These are phyloP conservation scores for Cyprinodon tularosa DNA, from an alignment of 2,113 vertebrate species.

Conservation along the genomic window DNA sequence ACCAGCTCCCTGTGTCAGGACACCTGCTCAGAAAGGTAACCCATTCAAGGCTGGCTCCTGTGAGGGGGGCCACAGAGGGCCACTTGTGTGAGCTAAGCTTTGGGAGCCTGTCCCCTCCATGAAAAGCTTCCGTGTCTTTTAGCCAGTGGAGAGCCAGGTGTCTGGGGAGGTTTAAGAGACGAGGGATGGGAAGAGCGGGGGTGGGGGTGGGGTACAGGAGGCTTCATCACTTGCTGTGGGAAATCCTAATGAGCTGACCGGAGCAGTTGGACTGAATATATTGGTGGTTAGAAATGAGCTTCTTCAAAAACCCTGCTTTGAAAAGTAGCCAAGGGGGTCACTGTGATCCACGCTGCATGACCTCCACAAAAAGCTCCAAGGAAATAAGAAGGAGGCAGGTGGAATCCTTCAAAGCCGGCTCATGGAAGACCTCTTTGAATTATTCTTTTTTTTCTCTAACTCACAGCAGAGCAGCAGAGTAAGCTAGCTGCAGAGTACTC, in stretches of 20 bases:
- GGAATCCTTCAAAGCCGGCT: conserved; percentile 31
- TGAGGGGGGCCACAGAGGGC: conserved; percentile 60
- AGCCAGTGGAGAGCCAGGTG: conserved; percentile 71
- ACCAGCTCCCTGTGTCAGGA: conserved; percentile 92
- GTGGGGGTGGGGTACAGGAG: conserved; percentile 50
- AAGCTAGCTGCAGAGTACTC: conserved; percentile 39
- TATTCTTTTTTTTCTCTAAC: conserved; percentile 55
- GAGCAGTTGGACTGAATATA: conserved; percentile 46
- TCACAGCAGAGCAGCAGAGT: conserved; percentile 19
- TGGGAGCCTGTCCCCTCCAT: conserved; percentile 59
- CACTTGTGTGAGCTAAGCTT: conserved; percentile 69
- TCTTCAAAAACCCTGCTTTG: conserved; percentile 22
- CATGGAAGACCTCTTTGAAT: conserved; percentile 45
- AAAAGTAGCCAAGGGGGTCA: conserved; percentile 21
- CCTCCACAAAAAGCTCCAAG: conserved; percentile 6
- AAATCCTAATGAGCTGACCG: conserved; percentile 61
- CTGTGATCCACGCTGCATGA: conserved; percentile 1
- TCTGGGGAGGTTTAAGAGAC: conserved; percentile 71
- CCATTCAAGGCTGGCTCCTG: not conserved
- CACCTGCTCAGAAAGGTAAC: conserved; percentile 94
- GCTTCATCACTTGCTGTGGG: conserved; percentile 54
- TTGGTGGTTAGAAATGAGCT: conserved; percentile 40
- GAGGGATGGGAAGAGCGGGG: conserved; percentile 41
- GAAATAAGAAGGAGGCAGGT: conserved; percentile 8
- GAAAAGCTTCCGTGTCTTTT: conserved; percentile 73